Evolutionary conservation across 2,888 invertebrate species (phyloP), one percentile per base, ranked within the genome.

Genomic region (Pachliopta kotzebuea): DNA sequence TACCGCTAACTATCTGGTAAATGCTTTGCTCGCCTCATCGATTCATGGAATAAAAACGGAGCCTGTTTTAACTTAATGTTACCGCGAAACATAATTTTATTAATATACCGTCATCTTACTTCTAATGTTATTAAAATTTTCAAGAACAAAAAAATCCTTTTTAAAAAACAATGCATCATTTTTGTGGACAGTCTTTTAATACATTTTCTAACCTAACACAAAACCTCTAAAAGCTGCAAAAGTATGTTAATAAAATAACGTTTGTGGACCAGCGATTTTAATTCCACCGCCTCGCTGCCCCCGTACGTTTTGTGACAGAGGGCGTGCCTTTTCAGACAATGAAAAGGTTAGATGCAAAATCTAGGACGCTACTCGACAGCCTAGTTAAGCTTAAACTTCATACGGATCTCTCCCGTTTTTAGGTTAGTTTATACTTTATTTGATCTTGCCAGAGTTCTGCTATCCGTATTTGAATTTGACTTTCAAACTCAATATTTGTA

Each of bases 271-370:
- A 49, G 50, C 60, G 56, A 37, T 56, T 65, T 65, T 65, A 65
- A 65, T 65, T 64, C 42, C 50, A 29, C 60, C 56, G 52, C 42
- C 56, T 65, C 64, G 52, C 56, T 56, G 56, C 42, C 60, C 50
- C 52, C 56, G 52, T 52, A 31, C 57, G 56, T 24, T 26, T 60
- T 55, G 56, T 56, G 17, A 45, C 29, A 23, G 23, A 53, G 57
- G 56, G 57, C 56, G 53, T 18, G 26, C 56, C 60, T 61, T 65
- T 65, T 65, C 65, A 61, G 45, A 60, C 65, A 65, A 65, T 65
- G 65, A 59, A 65, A 65, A 65, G 60, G 57, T 60, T 65, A 60
- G 65, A 61, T 65, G 60, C 37, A 53, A 65, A 65, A 65, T 65
- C 60, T 65, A 61, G 65, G 60, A 60, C 65, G 57, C 56, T 45